Percentiles rank a stretch among this genome's conserved stretches.
These are phyloP conservation scores for Archilochus colubris DNA, from an alignment of 2,113 vertebrate genomes.

Conservation along the genomic window DNA sequence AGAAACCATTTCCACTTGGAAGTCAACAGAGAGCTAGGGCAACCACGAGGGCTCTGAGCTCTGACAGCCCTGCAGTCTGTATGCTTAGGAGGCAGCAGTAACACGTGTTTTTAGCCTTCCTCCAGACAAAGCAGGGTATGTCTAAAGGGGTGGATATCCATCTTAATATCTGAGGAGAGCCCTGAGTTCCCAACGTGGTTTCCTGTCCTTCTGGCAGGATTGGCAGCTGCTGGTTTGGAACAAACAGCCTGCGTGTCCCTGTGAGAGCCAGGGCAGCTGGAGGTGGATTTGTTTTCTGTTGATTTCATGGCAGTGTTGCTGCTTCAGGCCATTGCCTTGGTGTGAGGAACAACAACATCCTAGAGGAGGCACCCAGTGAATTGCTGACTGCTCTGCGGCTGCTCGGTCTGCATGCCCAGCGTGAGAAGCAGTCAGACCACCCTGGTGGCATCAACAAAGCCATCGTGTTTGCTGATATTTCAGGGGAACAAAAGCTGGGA, in stretches of 20 bases:
- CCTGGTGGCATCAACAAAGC: constrained; percentile 36
- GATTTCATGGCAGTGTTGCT: constrained; percentile 49
- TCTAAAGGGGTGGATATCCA: neutral
- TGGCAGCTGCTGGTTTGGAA: neutral
- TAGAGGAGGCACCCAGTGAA: constrained; percentile 18
- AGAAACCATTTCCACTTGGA: neutral
- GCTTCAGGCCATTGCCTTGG: constrained; percentile 32
- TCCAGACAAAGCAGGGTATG: neutral
- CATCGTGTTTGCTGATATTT: constrained; percentile 62
- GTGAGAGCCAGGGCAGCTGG: constrained; percentile 16
- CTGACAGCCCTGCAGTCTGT: neutral
- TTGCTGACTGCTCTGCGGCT: neutral
- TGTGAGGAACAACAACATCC: constrained; percentile 41
- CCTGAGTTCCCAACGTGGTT: neutral
- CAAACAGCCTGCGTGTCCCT: neutral
- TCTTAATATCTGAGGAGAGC: neutral
- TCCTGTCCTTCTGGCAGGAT: neutral
- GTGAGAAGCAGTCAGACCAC: constrained; percentile 57
- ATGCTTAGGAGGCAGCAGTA: neutral
- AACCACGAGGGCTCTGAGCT: neutral
- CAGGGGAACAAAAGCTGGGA: constrained; percentile 35
- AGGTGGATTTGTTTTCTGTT: constrained; percentile 57
- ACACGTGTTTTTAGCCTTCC: neutral
- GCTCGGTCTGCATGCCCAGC: neutral
- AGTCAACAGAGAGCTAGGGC: neutral